Evolutionary conservation across 2,797 vertebrate species (phyloP).

Genomic region (Urophycis tenuis): DNA sequence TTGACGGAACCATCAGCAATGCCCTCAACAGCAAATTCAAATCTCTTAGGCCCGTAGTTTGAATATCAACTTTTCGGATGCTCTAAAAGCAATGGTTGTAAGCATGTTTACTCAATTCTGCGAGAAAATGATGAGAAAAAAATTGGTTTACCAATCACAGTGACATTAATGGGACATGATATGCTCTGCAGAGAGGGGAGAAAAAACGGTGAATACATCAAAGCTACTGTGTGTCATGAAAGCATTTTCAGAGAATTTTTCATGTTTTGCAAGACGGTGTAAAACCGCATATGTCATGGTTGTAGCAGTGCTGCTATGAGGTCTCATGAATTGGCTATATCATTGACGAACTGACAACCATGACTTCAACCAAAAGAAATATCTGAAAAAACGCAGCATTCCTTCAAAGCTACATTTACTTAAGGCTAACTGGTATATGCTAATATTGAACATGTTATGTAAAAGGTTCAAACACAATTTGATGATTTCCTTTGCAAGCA

Average conservation of each 20-base stretch:
- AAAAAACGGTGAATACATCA: slow-evolving; percentile 27
- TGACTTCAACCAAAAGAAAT: not conserved
- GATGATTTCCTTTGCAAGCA: too few relatives aligned
- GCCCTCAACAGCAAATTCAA: too few relatives aligned
- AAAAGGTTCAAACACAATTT: not conserved
- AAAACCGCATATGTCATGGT: not conserved
- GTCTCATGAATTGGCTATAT: not conserved
- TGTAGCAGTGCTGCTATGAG: not conserved
- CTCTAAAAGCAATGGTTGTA: slow-evolving; percentile 31
- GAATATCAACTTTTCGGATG: not conserved
- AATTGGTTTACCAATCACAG: slow-evolving; percentile 37
- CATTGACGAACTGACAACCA: not conserved
- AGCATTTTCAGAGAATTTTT: slow-evolving; percentile 32
- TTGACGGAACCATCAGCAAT: too few relatives aligned
- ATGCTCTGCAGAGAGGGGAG: slow-evolving; percentile 11
- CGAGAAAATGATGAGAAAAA: slow-evolving; percentile 28
- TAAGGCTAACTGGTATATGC: not conserved
- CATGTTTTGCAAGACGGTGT: not conserved
- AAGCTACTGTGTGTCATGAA: slow-evolving; percentile 39
- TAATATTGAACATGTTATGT: not conserved
- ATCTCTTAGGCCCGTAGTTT: too few relatives aligned
- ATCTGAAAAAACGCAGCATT: not conserved
- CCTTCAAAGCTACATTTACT: not conserved
- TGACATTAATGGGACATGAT: slow-evolving; percentile 49
- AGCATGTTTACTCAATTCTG: slow-evolving; percentile 35